These are phyloP conservation scores for Pteropus alecto DNA, from an alignment of 2,113 vertebrate species.

Conservation along the genomic window DNA sequence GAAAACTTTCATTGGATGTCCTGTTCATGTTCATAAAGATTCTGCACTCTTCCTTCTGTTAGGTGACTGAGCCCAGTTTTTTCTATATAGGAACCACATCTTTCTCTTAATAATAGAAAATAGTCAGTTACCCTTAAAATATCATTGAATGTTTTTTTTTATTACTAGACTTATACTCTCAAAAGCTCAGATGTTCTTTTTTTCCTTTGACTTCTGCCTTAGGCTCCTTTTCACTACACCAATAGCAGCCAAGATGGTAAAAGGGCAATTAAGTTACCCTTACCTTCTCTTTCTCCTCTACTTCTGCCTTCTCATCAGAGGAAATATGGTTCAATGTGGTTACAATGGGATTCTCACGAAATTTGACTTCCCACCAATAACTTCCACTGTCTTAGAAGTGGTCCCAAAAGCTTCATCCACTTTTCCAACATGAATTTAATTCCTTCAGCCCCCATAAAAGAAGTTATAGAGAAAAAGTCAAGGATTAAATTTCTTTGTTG, in stretches of 20 bases:
- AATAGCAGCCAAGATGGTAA: not conserved
- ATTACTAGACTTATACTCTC: not conserved
- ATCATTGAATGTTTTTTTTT: not conserved
- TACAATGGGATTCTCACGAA: not conserved
- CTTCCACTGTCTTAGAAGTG: not conserved
- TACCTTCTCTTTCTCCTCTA: not conserved
- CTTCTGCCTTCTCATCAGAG: not conserved
- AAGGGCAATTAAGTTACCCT: not conserved
- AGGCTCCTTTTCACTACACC: not conserved
- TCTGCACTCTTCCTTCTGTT: not conserved
- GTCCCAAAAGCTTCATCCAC: not conserved
- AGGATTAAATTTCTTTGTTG: not conserved
- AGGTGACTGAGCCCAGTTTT: not conserved
- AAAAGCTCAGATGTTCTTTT: not conserved
- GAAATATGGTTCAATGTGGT: not conserved
- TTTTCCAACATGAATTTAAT: not conserved
- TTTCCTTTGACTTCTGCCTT: not conserved
- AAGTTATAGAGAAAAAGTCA: not conserved
- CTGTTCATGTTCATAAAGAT: not conserved
- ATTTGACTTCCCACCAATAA: not conserved
- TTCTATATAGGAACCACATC: not conserved
- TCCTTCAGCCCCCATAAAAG: not conserved
- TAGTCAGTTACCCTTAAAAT: not conserved
- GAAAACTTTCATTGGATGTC: not conserved
- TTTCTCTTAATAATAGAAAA: not conserved